Percentiles rank a stretch among this genome's conserved stretches.
phyloP scores from a whole-genome alignment of 2,113 vertebrate species.

The Malurus cyaneus region DNA sequence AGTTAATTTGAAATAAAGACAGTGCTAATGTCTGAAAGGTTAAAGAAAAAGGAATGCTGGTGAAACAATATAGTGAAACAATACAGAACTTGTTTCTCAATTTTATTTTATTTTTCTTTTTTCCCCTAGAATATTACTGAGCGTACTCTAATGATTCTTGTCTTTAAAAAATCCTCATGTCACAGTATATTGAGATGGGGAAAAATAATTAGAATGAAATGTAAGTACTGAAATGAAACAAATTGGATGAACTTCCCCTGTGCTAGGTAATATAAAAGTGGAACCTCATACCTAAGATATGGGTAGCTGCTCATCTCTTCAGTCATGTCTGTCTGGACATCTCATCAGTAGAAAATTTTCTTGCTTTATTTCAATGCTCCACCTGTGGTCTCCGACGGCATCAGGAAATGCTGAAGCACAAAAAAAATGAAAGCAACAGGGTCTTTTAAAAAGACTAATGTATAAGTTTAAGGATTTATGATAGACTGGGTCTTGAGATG shows the following conservation, averaged over 20 bases:
- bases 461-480: background rate
- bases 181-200: background rate
- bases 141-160: background rate
- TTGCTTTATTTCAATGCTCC: background rate
- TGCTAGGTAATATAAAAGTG: background rate
- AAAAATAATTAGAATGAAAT: background rate
- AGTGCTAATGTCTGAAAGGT: background rate
- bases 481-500: background rate
- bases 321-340: background rate
- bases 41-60: background rate
- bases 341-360: background rate
- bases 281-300: background rate
- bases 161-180: background rate
- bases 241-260: background rate
- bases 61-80: background rate
- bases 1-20: background rate
- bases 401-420: background rate
- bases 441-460: background rate
- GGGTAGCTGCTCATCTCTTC: background rate
- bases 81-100: background rate
- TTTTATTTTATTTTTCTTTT: background rate
- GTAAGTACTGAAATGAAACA: background rate
- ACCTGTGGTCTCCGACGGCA: background rate
- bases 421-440: background rate
- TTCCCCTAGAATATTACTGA: background rate